These are phyloP conservation scores for Vesta saturnalis DNA, from an alignment of 2,888 invertebrate species.

Conservation along the genomic window DNA sequence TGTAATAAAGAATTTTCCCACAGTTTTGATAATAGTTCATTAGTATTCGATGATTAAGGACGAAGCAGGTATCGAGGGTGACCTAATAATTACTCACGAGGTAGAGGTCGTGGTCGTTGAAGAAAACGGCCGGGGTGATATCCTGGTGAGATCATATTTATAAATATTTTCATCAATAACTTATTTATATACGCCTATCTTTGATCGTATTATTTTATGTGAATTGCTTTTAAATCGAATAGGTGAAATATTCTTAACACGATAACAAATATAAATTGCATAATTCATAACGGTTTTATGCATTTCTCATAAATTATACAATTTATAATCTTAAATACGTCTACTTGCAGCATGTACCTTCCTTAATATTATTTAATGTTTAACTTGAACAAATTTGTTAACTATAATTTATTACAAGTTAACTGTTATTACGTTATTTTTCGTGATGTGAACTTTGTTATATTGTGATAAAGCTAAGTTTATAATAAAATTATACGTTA, in stretches of 20 bases:
- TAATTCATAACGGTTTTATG: constrained; percentile 20
- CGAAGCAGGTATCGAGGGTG: constrained; percentile 42
- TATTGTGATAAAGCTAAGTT: constrained; percentile 1
- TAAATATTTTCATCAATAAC: constrained; percentile 2
- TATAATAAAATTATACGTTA: constrained; percentile 4
- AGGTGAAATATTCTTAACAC: background rate
- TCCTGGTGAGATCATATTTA: constrained; percentile 15
- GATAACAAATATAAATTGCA: constrained; percentile 12
- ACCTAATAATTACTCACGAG: constrained; percentile 44
- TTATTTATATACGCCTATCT: constrained; percentile 8
- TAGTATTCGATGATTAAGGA: constrained; percentile 26
- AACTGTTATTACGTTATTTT: constrained; percentile 6
- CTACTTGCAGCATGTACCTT: constrained; percentile 18
- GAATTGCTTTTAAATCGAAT: constrained; percentile 6
- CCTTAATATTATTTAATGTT: constrained; percentile 28
- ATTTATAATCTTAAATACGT: constrained; percentile 18
- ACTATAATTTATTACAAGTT: constrained; percentile 9
- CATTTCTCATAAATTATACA: constrained; percentile 17
- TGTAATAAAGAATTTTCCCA: constrained; percentile 21
- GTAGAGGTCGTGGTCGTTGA: constrained; percentile 31
- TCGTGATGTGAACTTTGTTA: background rate
- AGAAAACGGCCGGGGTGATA: constrained; percentile 26
- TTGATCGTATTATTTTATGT: constrained; percentile 12
- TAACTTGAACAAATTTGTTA: constrained; percentile 30
- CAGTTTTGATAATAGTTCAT: constrained; percentile 20